Percentiles rank a stretch among this genome's conserved stretches.
Evolutionary conservation across 2,888 invertebrate genomes (phyloP).

Genomic region (Oxyteleia sp.): DNA sequence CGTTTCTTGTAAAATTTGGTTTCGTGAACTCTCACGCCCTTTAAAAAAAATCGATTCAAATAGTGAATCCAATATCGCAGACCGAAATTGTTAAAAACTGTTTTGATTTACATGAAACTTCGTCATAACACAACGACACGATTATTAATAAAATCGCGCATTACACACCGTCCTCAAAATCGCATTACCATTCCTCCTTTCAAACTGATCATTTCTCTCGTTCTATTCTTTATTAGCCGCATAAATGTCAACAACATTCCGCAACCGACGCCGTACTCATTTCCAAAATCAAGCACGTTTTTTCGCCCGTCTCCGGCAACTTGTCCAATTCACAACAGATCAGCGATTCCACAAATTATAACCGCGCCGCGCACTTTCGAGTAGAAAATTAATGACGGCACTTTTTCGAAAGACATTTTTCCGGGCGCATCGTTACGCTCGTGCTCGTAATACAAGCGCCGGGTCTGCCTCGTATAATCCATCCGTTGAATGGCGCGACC

Average conservation of each 20-base stretch:
- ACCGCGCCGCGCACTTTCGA: conserved; percentile 31
- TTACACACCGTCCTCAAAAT: no score
- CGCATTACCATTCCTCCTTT: no score
- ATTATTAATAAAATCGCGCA: no score
- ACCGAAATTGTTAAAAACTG: no score
- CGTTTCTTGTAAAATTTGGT: no score
- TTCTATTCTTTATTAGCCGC: not conserved
- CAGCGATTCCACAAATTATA: conserved; percentile 50
- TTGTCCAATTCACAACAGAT: conserved; percentile 41
- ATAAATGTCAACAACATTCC: no score
- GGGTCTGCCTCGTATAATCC: conserved; percentile 55
- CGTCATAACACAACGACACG: no score
- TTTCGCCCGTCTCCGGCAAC: conserved; percentile 20
- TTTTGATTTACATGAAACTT: no score
- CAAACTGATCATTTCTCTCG: no score
- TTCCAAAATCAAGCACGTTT: conserved; percentile 12
- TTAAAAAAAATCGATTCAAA: no score
- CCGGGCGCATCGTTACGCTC: conserved; percentile 45
- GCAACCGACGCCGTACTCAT: not conserved
- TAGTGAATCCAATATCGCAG: no score
- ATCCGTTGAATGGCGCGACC: conserved; percentile 57
- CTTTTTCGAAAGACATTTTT: conserved; percentile 62
- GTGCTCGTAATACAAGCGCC: conserved; percentile 44
- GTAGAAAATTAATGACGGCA: conserved; percentile 54
- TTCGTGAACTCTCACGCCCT: no score